Evolutionary conservation across 92 coral and sea anemone species (phyloP), one percentile per base, ranked within the genome.

Genomic region (Virgularia gustaviana): DNA sequence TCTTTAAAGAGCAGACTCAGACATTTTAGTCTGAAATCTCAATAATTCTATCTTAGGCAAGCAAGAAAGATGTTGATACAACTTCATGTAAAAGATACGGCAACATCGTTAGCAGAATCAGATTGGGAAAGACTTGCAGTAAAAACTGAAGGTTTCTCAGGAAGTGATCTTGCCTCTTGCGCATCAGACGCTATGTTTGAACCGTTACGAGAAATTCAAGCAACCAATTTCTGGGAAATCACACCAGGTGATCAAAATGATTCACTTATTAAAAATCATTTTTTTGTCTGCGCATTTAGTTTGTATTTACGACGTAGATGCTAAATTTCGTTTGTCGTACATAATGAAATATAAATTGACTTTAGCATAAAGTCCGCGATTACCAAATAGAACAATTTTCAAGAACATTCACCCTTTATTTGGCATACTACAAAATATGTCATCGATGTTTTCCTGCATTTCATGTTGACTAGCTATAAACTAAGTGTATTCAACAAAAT

Each of bases 111-210:
- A 49, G 80, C 88, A 3, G 79, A 78, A 56, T 49, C 82, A 38
- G 96, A 94, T 80, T 94, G 96, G 99, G 81, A 79, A 43, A 66
- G 63, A 43, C 79, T 94, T 20, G 95, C 90, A 36, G 79, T 75
- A 15, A 78, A 57, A 79, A 87, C 96, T 47, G 81, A 87, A 43
- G 96, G 96, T 18, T 87, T 87, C 75, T 94, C 99, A 0, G 99
- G 99, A 4, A 94, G 99, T 72, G 99, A 94, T 56, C 79, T 94
- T 61, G 86, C 99, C 7, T 89, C 90, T 75, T 94, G 99, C 44
- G 84, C 87, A 9, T 89, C 96, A 13, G 99, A 94, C 57, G 96
- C 99, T 16, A 71, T 94, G 85, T 94, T 94, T 83, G 99, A 94
- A 77, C 96, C 99, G 22, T 51, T 94, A 63, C 83, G 99, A 75